A percentile compares a stretch with the other conserved stretches of the same genome.
These are phyloP conservation scores for Temnopleurus reevesii DNA, from an alignment of 53 echinoderm and acorn worm species.

Conservation along the genomic window DNA sequence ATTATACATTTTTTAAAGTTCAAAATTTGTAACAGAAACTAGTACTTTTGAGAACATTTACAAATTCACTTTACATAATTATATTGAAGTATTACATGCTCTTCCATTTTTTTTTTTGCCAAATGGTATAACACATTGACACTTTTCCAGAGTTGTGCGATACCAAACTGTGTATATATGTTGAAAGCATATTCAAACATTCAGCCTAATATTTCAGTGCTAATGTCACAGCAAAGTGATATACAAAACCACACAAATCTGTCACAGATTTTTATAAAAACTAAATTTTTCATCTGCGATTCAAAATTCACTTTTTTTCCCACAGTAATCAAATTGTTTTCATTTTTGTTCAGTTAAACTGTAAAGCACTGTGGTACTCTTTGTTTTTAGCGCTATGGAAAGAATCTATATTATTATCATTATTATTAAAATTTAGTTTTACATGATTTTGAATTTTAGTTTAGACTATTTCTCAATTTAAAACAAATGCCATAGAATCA, in stretches of 20 bases:
- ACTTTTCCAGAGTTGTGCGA: neutral
- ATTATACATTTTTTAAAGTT: neutral
- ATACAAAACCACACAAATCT: neutral
- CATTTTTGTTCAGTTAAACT: too few species aligned
- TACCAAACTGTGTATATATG: neutral
- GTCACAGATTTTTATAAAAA: too few species aligned
- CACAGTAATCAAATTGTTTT: too few species aligned
- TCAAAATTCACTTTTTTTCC: too few species aligned
- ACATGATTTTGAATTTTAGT: too few species aligned
- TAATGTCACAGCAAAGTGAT: conserved; percentile 7
- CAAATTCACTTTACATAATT: neutral
- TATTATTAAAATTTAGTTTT: too few species aligned
- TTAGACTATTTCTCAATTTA: too few species aligned
- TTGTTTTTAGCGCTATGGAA: too few species aligned
- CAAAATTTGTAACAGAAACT: neutral
- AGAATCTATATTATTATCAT: too few species aligned
- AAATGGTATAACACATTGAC: neutral
- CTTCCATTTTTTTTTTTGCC: neutral
- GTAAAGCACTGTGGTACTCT: too few species aligned
- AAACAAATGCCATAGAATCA: too few species aligned
- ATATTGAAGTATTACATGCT: neutral
- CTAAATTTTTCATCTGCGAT: too few species aligned
- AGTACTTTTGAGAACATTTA: neutral
- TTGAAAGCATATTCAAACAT: neutral
- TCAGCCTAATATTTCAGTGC: conserved; percentile 33